These are phyloP conservation scores for Lagodon rhomboides DNA, from an alignment of 2,797 vertebrate genomes.

Conservation along the genomic window DNA sequence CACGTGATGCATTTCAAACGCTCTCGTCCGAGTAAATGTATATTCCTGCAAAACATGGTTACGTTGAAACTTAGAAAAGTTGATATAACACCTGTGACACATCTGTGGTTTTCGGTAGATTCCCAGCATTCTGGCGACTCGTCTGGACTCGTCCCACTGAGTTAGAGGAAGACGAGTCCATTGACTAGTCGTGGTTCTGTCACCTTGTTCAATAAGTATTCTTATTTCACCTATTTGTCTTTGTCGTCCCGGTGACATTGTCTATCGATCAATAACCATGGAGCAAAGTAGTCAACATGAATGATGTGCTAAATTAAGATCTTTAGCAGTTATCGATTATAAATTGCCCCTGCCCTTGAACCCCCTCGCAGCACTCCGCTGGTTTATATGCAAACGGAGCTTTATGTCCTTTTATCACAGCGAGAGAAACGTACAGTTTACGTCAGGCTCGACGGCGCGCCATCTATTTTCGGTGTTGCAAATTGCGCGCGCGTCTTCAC, in stretches of 20 bases:
- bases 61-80: too few species aligned
- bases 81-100: too few species aligned
- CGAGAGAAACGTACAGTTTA: conserved; percentile 40
- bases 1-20: not conserved
- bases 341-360: conserved; percentile 75
- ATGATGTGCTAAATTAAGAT: conserved; percentile 80
- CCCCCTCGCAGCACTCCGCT: conserved; percentile 51
- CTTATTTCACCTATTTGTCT: conserved; percentile 62
- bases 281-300: conserved; percentile 79
- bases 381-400: conserved; percentile 61
- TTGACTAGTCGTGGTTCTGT: conserved; percentile 10
- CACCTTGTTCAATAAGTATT: conserved; percentile 48
- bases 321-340: conserved; percentile 80
- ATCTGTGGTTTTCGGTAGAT: too few species aligned
- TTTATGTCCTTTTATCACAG: conserved; percentile 55
- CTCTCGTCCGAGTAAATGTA: too few species aligned
- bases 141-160: not conserved
- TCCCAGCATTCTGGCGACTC: too few species aligned
- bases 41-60: too few species aligned
- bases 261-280: conserved; percentile 75
- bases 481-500: conserved; percentile 50
- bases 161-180: not conserved
- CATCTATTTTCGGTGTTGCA: conserved; percentile 48
- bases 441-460: conserved; percentile 34
- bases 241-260: conserved; percentile 70